Evolutionary conservation across 1,140 invertebrate genomes (phyloP).

Genomic region (Vollenhovia emeryi): DNA sequence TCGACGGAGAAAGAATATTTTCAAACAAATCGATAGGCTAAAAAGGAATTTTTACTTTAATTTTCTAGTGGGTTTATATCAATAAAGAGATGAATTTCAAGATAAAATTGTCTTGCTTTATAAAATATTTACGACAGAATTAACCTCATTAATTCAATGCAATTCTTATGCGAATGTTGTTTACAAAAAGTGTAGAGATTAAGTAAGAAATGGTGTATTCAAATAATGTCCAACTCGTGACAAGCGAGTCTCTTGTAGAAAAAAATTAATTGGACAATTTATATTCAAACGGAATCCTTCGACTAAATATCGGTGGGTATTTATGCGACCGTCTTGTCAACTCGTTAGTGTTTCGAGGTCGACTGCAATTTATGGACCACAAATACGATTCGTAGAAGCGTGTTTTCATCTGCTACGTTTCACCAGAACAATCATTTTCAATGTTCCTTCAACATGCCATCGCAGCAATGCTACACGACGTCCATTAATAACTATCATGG

Average conservation of each 20-base stretch:
- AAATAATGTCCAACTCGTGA: not conserved
- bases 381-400: slow-evolving; percentile 3
- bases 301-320: not conserved
- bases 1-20: not conserved
- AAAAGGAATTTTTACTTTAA: not conserved
- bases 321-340: not conserved
- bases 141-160: not conserved
- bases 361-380: not conserved
- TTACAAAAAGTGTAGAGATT: not conserved
- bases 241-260: not conserved
- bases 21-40: not conserved
- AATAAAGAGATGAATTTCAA: not conserved
- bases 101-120: not conserved
- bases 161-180: not conserved
- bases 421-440: not conserved
- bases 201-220: not conserved
- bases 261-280: not conserved
- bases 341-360: not conserved
- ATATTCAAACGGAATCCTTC: not conserved
- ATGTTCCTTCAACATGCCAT: not conserved
- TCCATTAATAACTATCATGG: not conserved
- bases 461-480: not conserved
- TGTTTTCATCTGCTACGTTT: not conserved
- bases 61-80: not conserved
- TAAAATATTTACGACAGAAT: not conserved